These are phyloP conservation scores for Venusia cambrica DNA, from an alignment of 2,888 invertebrate species.

Conservation along the genomic window DNA sequence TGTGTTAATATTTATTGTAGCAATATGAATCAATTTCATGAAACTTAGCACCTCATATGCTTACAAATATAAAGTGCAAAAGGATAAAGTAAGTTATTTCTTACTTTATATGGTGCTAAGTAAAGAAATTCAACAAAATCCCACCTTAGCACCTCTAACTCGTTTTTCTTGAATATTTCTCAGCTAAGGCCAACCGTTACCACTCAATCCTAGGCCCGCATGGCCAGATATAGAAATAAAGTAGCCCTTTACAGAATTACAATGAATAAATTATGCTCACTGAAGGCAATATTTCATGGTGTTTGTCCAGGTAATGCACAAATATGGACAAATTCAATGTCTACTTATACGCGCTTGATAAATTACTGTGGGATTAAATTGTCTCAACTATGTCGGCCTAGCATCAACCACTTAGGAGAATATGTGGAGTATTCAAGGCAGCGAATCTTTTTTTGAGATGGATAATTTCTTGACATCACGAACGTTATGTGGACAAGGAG, in stretches of 20 bases:
- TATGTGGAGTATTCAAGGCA: background rate
- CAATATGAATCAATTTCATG: no score
- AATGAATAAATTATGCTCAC: constrained; percentile 13
- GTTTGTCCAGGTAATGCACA: constrained; percentile 14
- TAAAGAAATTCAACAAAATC: constrained; percentile 9
- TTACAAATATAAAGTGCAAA: no score
- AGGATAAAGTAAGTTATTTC: no score
- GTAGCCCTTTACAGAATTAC: constrained; percentile 9
- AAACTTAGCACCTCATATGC: no score
- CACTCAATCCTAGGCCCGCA: constrained; percentile 14
- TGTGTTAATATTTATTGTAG: no score
- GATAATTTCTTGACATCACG: no score
- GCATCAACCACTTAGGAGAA: background rate
- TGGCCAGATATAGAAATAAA: constrained; percentile 11
- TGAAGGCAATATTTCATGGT: constrained; percentile 15
- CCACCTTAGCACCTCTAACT: background rate
- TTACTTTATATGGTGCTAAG: no score
- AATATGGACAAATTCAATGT: constrained; percentile 24
- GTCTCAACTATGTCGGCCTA: constrained; percentile 20
- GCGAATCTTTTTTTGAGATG: no score
- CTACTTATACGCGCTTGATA: constrained; percentile 17
- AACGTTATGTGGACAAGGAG: no score
- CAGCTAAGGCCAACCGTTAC: constrained; percentile 7
- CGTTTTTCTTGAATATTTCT: constrained; percentile 12
- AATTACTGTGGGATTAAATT: constrained; percentile 27